These are phyloP conservation scores for Menidia beryllina DNA, from an alignment of 2,113 vertebrate genomes.

Conservation along the genomic window DNA sequence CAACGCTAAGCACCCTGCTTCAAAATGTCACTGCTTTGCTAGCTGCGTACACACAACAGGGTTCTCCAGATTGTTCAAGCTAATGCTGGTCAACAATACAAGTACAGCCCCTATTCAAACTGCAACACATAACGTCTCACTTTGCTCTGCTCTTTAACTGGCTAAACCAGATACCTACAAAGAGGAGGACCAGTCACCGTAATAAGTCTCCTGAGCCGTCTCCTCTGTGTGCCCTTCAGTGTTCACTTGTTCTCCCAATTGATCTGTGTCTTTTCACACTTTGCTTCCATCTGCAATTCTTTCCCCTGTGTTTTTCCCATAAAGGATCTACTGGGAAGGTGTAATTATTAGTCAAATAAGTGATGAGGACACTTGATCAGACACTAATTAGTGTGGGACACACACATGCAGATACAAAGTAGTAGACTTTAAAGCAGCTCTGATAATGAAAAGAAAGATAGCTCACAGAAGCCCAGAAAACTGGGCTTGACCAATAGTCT, in stretches of 20 bases:
- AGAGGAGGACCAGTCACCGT: constrained; percentile 30
- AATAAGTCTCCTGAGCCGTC: constrained; percentile 26
- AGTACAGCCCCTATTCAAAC: constrained; percentile 1
- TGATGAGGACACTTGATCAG: constrained; percentile 64
- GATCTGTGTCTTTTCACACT: constrained; percentile 6
- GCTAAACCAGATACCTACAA: constrained; percentile 34
- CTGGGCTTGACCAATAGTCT: constrained; percentile 7
- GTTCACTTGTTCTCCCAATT: not conserved
- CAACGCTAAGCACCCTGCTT: constrained; percentile 40
- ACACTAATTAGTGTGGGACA: constrained; percentile 31
- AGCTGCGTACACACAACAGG: not conserved
- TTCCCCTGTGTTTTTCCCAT: not conserved
- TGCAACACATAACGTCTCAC: constrained; percentile 12
- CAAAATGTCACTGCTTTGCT: constrained; percentile 43
- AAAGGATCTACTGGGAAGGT: constrained; percentile 31
- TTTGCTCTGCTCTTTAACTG: constrained; percentile 30
- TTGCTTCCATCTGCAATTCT: constrained; percentile 15
- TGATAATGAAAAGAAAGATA: constrained; percentile 6
- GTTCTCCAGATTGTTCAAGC: constrained; percentile 6
- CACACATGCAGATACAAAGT: constrained; percentile 5
- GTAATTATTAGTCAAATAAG: constrained; percentile 60
- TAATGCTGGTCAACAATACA: constrained; percentile 7
- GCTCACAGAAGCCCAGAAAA: constrained; percentile 18
- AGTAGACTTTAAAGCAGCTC: constrained; percentile 12
- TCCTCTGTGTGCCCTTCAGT: constrained; percentile 25